phyloP scores from a whole-genome alignment of 2,113 vertebrate species.

The Gallinago media region DNA sequence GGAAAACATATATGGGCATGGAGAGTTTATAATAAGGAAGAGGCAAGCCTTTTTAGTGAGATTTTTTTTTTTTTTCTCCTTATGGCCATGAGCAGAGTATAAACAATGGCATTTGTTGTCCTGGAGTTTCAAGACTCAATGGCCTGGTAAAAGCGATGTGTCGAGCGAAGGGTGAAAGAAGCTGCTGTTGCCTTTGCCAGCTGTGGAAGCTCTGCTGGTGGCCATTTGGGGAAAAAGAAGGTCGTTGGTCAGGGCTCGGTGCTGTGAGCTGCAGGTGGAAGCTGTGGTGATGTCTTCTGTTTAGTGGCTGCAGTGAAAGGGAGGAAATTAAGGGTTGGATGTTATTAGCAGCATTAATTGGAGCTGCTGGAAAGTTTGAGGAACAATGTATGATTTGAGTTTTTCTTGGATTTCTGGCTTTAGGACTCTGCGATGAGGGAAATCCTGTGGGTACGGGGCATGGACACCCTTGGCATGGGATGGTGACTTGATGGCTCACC shows the following conservation, averaged over 20 bases:
- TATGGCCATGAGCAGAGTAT: not conserved
- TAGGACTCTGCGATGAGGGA: not conserved
- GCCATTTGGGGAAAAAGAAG: not conserved
- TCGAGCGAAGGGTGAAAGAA: not conserved
- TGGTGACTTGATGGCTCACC: not conserved
- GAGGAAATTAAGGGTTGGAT: not conserved
- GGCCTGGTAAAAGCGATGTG: not conserved
- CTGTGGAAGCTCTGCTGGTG: not conserved
- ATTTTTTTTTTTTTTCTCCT: not conserved
- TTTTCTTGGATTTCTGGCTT: not conserved
- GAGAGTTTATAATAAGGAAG: not conserved
- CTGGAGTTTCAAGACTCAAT: not conserved
- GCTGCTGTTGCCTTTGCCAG: not conserved
- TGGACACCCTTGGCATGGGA: fast-evolving
- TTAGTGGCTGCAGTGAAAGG: not conserved
- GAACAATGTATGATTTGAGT: not conserved
- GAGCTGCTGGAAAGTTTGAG: not conserved
- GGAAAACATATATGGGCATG: not conserved
- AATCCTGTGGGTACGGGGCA: fast-evolving
- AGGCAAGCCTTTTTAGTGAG: not conserved
- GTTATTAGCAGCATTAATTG: not conserved
- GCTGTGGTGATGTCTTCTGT: not conserved
- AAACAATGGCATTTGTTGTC: fast-evolving
- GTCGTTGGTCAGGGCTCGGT: not conserved
- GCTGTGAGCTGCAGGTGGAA: not conserved